A percentile compares a stretch with the other conserved stretches of the same genome.
Evolutionary conservation across 64 coral and sea anemone species (phyloP).

Genomic region (Montipora foliosa): DNA sequence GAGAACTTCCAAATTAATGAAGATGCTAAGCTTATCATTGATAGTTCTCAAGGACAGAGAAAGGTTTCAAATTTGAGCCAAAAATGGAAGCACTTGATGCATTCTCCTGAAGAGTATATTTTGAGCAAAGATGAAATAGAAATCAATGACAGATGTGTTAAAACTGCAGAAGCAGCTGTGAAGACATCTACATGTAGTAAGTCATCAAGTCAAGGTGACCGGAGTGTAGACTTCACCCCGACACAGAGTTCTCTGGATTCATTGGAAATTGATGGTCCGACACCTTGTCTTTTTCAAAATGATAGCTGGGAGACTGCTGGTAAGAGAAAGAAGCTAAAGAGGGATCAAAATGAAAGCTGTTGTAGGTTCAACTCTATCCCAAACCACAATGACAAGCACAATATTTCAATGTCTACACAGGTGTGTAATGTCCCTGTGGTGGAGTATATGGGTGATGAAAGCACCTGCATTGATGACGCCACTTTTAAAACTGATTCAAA

Average conservation of each 20-base stretch:
- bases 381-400: background rate
- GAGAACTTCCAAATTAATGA: background rate
- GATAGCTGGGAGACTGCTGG: background rate
- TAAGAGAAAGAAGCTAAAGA: background rate
- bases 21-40: background rate
- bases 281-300: slow-evolving; percentile 38
- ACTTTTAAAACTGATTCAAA: background rate
- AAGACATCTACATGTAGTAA: slow-evolving; percentile 10
- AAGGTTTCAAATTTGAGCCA: background rate
- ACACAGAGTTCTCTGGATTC: slow-evolving; percentile 12
- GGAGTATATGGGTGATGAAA: background rate
- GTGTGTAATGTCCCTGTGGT: background rate
- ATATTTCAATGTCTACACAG: background rate
- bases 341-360: background rate
- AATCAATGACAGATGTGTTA: background rate
- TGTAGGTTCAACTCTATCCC: background rate
- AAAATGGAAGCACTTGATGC: background rate
- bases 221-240: background rate
- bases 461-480: background rate
- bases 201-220: background rate
- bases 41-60: background rate
- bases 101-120: background rate
- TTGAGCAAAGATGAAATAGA: background rate
- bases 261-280: background rate
- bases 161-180: background rate